Evolutionary conservation across 2,888 invertebrate genomes (phyloP).

Genomic region (Drosophila nr. medialis): DNA sequence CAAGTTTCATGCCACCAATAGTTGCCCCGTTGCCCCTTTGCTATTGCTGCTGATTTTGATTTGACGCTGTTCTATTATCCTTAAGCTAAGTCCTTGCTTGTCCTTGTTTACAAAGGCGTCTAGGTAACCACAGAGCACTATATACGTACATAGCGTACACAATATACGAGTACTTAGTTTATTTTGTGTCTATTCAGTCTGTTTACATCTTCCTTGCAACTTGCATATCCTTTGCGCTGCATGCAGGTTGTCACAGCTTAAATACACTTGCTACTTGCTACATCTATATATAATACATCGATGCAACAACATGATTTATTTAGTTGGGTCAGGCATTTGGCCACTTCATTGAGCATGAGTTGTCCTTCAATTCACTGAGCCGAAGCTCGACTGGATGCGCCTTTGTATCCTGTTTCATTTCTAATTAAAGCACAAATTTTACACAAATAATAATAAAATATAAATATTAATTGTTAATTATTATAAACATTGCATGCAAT

Average conservation of each 20-base stretch:
- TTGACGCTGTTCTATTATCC: conserved; percentile 20
- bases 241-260: not conserved
- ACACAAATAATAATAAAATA: too few relatives aligned
- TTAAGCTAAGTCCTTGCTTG: conserved; percentile 28
- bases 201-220: not conserved
- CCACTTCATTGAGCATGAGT: not conserved
- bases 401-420: too few relatives aligned
- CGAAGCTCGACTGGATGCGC: too few relatives aligned
- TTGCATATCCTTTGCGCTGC: not conserved
- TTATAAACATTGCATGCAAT: too few relatives aligned
- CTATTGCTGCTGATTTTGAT: conserved; percentile 7
- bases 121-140: not conserved
- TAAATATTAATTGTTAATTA: too few relatives aligned
- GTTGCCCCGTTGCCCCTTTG: conserved; percentile 12
- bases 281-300: not conserved
- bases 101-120: conserved; percentile 8
- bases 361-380: not conserved
- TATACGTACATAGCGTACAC: not conserved
- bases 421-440: too few relatives aligned
- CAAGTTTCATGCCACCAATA: conserved; percentile 30
- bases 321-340: not conserved
- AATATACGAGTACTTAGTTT: conserved; percentile 18
- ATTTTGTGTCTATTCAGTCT: conserved; percentile 6
- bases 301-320: not conserved
- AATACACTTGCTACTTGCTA: not conserved